Base-by-base conservation (phyloP, 1,140 invertebrate species). In the Platorchestia sp. region DNA sequence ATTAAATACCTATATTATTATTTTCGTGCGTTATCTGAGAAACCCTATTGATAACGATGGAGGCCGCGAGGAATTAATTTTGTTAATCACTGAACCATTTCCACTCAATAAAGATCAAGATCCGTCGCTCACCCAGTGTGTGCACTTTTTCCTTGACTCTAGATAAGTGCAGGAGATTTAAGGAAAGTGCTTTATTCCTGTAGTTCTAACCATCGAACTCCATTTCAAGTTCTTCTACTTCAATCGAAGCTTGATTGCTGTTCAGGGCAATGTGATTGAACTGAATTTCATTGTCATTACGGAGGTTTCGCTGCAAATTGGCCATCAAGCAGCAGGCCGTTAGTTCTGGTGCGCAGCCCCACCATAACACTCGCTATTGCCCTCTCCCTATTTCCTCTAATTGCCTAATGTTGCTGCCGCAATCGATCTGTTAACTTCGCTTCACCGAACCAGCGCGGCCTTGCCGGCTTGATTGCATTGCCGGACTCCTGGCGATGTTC, bases 331-430 rank as follows among this genome's bases (percentile, higher is more conserved):
- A 93, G 43, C 43, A 27, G 22, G 91, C 91, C 91, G 91, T 93
- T 93, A 93, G 91, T 45, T 44, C 43, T 40, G 44, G 45, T 45
- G 36, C 43, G 91, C 45, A 47, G 45, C 36, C 91, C 45, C 45
- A 40, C 43, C 91, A 93, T 45, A 44, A 44, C 43, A 45, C 10
- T 42, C 91, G 40, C 45, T 47, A 93, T 47, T 93, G 91, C 91
- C 43, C 22, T 93, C 43, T n/a, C 43, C 40, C 45, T 40, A 93
- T 40, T 47, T 45, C 91, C 91, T 93, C 91, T 93, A 93, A 93
- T 93, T 93, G 91, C 91, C 45, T 93, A 93, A 93, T 93, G 91
- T 93, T 93, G 91, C 91, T n/a, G 45, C 91, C 91, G 44, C 91
- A 93, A 93, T 93, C 91, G 91, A 93, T 93, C 91, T 45, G 91